Conservation (phyloP, 2,888 invertebrate genomes). For the Metalampra italica region DNA sequence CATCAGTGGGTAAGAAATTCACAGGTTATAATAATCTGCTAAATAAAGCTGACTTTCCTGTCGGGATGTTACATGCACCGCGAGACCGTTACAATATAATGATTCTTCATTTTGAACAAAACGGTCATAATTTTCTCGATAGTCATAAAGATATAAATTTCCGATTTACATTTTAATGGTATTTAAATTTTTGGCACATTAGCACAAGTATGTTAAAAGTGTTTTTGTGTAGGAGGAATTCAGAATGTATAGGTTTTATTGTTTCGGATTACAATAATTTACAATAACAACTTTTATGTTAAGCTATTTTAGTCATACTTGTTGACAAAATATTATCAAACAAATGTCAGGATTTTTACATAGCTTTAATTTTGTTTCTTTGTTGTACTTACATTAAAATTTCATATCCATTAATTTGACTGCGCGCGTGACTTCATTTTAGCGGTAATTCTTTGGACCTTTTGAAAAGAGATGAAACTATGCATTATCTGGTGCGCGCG, state of each 20-base stretch:
- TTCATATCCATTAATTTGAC: constrained; percentile 43
- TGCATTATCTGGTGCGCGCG: constrained; percentile 19
- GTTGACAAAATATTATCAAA: too few relatives aligned
- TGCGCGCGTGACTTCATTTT: constrained; percentile 57
- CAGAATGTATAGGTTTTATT: background rate
- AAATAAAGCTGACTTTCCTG: too few relatives aligned
- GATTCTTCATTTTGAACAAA: constrained; percentile 9
- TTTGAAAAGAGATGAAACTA: constrained; percentile 33
- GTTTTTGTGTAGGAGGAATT: constrained; percentile 23
- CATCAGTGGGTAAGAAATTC: too few relatives aligned
- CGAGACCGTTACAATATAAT: background rate
- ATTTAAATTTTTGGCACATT: constrained; percentile 17
- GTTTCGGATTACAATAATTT: background rate
- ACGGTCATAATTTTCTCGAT: constrained; percentile 7
- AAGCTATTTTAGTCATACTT: background rate
- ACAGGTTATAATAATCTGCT: too few relatives aligned
- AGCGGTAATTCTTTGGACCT: constrained; percentile 40
- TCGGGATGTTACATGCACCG: too few relatives aligned
- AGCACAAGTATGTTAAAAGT: constrained; percentile 53
- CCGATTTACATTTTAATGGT: constrained; percentile 41
- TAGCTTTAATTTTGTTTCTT: too few relatives aligned
- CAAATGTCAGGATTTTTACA: too few relatives aligned
- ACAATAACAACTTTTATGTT: background rate
- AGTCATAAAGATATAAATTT: constrained; percentile 15
- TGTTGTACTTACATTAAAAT: constrained; percentile 7